These are phyloP conservation scores for Zelleria hepariella DNA, from an alignment of 2,888 invertebrate genomes.

Conservation along the genomic window DNA sequence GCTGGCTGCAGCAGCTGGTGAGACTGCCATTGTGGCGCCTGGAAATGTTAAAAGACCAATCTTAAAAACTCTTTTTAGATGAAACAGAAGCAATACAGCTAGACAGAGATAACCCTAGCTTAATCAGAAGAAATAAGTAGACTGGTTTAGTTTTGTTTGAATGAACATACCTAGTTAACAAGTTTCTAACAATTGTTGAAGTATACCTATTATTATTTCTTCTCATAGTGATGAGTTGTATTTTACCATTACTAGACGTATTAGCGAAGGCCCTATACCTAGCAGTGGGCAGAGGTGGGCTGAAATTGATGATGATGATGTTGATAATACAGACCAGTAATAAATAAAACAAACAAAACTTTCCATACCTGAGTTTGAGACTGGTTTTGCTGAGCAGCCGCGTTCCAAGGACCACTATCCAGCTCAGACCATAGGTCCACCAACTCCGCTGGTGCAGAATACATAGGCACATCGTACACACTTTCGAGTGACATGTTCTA, in stretches of 20 bases:
- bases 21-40: background rate
- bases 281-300: too few relatives aligned
- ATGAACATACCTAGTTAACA: too few relatives aligned
- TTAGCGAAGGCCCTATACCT: too few relatives aligned
- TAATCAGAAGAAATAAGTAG: too few relatives aligned
- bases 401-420: background rate
- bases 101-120: too few relatives aligned
- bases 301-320: background rate
- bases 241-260: too few relatives aligned
- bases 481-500: slow-evolving; percentile 1
- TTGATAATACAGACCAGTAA: background rate
- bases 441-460: background rate
- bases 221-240: too few relatives aligned
- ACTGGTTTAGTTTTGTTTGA: too few relatives aligned
- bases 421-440: background rate
- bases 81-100: too few relatives aligned
- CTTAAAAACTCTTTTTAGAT: background rate
- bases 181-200: too few relatives aligned
- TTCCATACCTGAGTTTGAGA: background rate
- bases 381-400: background rate
- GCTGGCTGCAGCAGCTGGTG: background rate
- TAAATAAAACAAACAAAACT: background rate
- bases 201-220: too few relatives aligned
- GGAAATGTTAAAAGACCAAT: background rate
- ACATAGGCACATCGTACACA: background rate